These are phyloP conservation scores for Nothobranchius furzeri DNA, from an alignment of 2,113 vertebrate genomes.

Conservation along the genomic window DNA sequence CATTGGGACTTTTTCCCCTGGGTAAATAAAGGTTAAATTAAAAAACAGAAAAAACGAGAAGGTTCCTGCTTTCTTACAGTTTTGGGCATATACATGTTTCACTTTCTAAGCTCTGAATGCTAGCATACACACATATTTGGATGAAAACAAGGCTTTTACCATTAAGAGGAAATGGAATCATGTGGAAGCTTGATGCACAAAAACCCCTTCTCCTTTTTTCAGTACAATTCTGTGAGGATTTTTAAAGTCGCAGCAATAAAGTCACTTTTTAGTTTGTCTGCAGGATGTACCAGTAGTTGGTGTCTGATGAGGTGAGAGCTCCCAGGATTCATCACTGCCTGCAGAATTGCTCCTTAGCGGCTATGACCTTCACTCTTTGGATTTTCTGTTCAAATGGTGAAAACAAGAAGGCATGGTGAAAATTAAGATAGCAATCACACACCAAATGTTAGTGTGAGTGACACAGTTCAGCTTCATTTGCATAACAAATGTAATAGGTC, in stretches of 20 bases:
- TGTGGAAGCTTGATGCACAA: not conserved
- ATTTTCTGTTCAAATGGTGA: slow-evolving; percentile 13
- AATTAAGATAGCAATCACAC: slow-evolving; percentile 19
- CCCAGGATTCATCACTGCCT: not conserved
- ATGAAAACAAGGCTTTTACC: not conserved
- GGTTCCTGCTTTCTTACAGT: not conserved
- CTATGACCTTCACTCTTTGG: slow-evolving; percentile 16
- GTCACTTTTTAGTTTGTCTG: not conserved
- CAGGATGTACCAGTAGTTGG: not conserved
- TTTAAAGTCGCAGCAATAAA: not conserved
- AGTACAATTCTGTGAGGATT: no score
- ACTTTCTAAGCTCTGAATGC: not conserved
- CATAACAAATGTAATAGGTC: slow-evolving; percentile 45
- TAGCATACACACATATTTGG: not conserved
- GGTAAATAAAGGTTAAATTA: no score
- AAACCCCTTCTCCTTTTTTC: no score
- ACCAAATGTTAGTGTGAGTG: slow-evolving; percentile 42
- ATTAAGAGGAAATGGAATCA: slow-evolving; percentile 26
- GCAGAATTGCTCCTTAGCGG: not conserved
- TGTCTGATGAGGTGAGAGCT: not conserved
- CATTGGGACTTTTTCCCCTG: no score
- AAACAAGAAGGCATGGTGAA: slow-evolving; percentile 14
- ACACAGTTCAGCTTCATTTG: slow-evolving; percentile 33
- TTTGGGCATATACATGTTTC: not conserved
- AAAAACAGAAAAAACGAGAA: no score